Evolutionary conservation across 2,113 vertebrate species (phyloP).

Genomic region (Aegithalos caudatus): DNA sequence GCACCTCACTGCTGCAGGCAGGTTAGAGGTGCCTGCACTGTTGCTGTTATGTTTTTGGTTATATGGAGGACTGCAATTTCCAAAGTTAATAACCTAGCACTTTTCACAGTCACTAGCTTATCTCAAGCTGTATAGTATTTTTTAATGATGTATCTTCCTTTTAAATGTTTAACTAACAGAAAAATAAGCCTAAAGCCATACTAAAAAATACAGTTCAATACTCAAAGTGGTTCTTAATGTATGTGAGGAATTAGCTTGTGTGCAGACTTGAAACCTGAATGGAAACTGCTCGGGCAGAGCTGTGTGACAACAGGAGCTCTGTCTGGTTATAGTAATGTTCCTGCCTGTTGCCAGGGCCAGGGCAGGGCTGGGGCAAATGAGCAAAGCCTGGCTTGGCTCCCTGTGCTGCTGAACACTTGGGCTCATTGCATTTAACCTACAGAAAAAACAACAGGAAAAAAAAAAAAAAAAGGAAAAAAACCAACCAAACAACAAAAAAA

Average conservation of each 20-base stretch:
- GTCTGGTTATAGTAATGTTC: background rate
- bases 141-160: constrained; percentile 21
- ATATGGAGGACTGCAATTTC: background rate
- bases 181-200: constrained; percentile 17
- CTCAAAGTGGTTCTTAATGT: background rate
- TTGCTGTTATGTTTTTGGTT: background rate
- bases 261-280: background rate
- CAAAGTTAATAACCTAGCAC: background rate
- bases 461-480: no score
- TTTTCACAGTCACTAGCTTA: background rate
- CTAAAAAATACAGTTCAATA: background rate
- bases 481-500: no score
- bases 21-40: background rate
- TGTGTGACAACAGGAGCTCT: background rate
- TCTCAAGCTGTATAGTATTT: background rate
- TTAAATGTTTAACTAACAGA: background rate
- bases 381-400: background rate
- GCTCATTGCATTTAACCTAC: background rate
- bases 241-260: background rate
- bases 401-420: background rate
- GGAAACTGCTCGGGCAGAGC: background rate
- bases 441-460: background rate
- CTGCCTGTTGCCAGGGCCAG: background rate
- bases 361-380: background rate
- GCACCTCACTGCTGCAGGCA: background rate